Evolutionary conservation across 2,113 vertebrate genomes (phyloP), one percentile per base, ranked within the genome.

Genomic region (Chlamydotis undulata): DNA sequence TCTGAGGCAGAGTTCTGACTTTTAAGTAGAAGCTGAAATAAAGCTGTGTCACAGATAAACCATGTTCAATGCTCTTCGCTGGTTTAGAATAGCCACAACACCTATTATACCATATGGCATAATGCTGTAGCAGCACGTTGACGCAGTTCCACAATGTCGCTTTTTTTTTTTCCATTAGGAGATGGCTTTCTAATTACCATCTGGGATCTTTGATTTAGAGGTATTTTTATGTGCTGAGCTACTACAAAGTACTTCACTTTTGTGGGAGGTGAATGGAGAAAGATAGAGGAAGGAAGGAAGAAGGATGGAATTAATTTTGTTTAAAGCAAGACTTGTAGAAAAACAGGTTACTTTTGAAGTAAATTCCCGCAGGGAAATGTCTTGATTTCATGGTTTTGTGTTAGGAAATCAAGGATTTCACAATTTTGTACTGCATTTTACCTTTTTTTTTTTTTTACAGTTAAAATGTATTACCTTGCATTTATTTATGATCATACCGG

Each of bases 101-200:
- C 6, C 69, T 68, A 8, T 6, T n/a, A 13, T 2, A 35, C 4
- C 17, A 8, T 1, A 28, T 1, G 2, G 37, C 7, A 14, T 29
- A 47, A 22, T 1, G 3, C 53, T 33, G 7, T 23, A 85, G 52
- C 17, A 26, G 37, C 8, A 18, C 6, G 6, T 4, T 75, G 47
- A 28, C 50, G 28, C 17, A 49, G 12, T 49, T 70, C 23, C 19
- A 65, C 12, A 17, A 1, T 12, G 14, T 11, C 17, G 2, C 31
- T 24, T 16, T 29, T 37, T 19, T 49, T 47, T 25, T 71, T 37
- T 4, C 26, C 31, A 45, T 55, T 67, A 71, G 31, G 31, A 60
- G 14, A 35, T 53, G 5, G 14, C 19, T 61, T 83, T 89, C 50
- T 91, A 87, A 74, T 77, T 73, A 12, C 12, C 19, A 37, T 28